Conservation (phyloP, 2,113 vertebrate genomes). For the Chrysemys picta region DNA sequence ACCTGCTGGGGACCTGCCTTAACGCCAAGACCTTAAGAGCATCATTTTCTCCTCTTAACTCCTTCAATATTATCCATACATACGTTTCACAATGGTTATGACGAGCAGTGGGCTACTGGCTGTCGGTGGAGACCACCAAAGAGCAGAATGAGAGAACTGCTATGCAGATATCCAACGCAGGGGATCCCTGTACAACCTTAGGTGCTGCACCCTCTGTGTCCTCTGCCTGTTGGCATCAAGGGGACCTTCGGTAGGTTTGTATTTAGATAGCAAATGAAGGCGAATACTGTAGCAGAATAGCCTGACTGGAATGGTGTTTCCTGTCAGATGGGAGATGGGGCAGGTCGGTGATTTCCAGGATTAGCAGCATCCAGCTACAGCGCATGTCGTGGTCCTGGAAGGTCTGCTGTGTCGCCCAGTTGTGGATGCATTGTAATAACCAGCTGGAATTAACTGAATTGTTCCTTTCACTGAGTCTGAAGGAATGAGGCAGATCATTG, state of each 20-base stretch:
- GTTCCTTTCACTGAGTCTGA: constrained; percentile 53
- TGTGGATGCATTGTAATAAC: background rate
- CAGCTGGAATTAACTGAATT: constrained; percentile 58
- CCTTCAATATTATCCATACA: background rate
- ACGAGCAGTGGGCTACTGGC: background rate
- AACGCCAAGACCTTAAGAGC: background rate
- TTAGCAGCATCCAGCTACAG: constrained; percentile 25
- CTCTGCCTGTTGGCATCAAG: background rate
- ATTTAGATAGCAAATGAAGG: background rate
- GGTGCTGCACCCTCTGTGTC: background rate
- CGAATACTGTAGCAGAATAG: background rate
- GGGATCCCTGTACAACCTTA: background rate
- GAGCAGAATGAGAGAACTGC: background rate
- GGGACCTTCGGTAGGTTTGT: background rate
- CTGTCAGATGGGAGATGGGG: background rate
- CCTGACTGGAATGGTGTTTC: background rate
- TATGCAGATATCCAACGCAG: background rate
- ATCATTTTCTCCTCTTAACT: background rate
- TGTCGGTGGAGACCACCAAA: background rate
- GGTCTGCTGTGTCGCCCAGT: background rate
- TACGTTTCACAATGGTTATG: background rate
- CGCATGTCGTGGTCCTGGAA: background rate
- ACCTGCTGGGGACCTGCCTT: background rate
- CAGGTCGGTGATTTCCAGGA: background rate
- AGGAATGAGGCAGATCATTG: constrained; percentile 39